phyloP scores from a whole-genome alignment of 2,888 invertebrate genomes.

The Drosophila fungiperda region DNA sequence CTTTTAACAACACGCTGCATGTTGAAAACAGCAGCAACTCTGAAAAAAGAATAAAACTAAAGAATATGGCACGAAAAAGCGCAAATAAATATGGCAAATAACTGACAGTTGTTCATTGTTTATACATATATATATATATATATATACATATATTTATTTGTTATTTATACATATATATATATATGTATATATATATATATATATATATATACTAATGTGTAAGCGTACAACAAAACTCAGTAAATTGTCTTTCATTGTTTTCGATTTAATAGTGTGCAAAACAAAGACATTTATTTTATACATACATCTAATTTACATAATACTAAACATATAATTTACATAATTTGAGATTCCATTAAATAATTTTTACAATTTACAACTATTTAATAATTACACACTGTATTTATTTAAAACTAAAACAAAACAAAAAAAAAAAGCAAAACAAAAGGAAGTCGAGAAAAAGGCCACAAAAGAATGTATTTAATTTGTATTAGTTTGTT shows the following conservation, averaged over 20 bases:
- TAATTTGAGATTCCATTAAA: slow-evolving; percentile 55
- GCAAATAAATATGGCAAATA: slow-evolving; percentile 5
- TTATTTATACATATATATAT: neutral
- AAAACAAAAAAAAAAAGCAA: neutral
- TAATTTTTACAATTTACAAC: slow-evolving; percentile 35
- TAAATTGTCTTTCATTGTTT: slow-evolving; percentile 4
- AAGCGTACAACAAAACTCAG: slow-evolving; percentile 7
- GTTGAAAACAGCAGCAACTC: neutral
- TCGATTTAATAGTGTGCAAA: slow-evolving; percentile 21
- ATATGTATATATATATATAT: neutral
- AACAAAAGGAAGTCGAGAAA: neutral
- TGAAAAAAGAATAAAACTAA: slow-evolving; percentile 8
- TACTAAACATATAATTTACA: slow-evolving; percentile 20
- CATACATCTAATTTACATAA: slow-evolving; percentile 23
- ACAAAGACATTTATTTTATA: slow-evolving; percentile 70
- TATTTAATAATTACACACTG: slow-evolving; percentile 52
- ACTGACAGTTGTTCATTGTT: slow-evolving; percentile 2
- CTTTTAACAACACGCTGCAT: slow-evolving; percentile 9
- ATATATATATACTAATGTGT: slow-evolving; percentile 9
- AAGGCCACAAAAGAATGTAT: slow-evolving; percentile 74
- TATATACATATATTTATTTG: neutral
- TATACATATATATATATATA: neutral
- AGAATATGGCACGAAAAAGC: slow-evolving; percentile 27
- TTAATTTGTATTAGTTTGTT: slow-evolving; percentile 78
- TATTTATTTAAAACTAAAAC: slow-evolving; percentile 53